A percentile compares a stretch with the other conserved stretches of the same genome.
These are phyloP conservation scores for Diprion similis DNA, from an alignment of 1,140 invertebrate species.

Conservation along the genomic window DNA sequence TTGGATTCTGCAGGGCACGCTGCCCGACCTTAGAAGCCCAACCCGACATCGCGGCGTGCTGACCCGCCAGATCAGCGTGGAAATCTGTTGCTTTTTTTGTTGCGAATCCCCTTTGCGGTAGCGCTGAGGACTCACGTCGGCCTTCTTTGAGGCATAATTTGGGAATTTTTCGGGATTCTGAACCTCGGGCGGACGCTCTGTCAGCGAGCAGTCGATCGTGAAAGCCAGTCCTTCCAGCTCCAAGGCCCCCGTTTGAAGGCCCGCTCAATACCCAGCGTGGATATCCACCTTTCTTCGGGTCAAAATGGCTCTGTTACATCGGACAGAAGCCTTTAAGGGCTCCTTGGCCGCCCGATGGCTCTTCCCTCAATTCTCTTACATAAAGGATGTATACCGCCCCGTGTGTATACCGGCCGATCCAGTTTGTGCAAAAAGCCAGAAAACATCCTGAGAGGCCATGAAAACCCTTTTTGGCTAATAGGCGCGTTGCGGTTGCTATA, in stretches of 20 bases:
- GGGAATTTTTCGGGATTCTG: neutral
- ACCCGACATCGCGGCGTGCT: too few relatives aligned
- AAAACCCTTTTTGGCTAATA: conserved; percentile 51
- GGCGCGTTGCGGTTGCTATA: conserved; percentile 22
- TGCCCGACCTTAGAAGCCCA: too few relatives aligned
- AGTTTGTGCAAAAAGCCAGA: conserved; percentile 58
- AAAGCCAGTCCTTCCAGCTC: conserved; percentile 62
- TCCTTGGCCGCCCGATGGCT: conserved; percentile 33
- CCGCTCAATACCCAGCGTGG: conserved; percentile 36
- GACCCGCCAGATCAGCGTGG: neutral
- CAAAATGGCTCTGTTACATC: conserved; percentile 19
- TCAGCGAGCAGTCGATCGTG: conserved; percentile 54
- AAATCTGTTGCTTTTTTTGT: conserved; percentile 25
- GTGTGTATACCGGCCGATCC: conserved; percentile 33
- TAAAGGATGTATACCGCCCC: neutral
- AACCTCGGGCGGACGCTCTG: conserved; percentile 58
- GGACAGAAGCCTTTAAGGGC: conserved; percentile 21
- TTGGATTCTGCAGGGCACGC: neutral
- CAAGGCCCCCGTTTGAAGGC: conserved; percentile 40
- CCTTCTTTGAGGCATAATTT: conserved; percentile 5
- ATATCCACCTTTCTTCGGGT: conserved; percentile 55
- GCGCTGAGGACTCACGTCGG: conserved; percentile 42
- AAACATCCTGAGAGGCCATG: conserved; percentile 41
- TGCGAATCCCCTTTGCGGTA: conserved; percentile 60
- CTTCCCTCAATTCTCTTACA: conserved; percentile 21